Percentiles rank a stretch among this genome's conserved stretches.
Evolutionary conservation across 2,113 vertebrate species (phyloP).

Genomic region (Asarcornis scutulata): DNA sequence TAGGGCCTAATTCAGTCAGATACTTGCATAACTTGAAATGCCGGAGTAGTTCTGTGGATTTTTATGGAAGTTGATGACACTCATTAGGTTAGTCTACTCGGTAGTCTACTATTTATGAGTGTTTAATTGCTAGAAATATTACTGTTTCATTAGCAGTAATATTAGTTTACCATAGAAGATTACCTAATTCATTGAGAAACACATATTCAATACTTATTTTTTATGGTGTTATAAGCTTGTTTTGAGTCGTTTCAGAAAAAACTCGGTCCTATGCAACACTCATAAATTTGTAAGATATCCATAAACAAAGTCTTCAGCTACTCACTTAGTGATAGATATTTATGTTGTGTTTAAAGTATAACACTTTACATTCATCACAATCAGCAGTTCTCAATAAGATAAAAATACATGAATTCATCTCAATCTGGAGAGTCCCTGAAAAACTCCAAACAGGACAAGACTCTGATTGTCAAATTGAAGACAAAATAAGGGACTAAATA

Average conservation of each 20-base stretch:
- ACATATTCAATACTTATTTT: background rate
- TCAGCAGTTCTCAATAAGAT: background rate
- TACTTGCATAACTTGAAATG: background rate
- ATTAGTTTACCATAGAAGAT: background rate
- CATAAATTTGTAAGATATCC: background rate
- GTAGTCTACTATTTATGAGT: background rate
- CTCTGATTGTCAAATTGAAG: background rate
- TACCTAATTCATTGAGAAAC: background rate
- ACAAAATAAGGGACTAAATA: background rate
- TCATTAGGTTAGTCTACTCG: background rate
- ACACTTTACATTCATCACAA: background rate
- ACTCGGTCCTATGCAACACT: background rate
- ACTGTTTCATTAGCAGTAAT: background rate
- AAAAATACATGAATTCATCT: background rate
- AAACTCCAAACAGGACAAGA: background rate
- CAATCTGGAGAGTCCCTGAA: background rate
- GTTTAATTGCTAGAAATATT: background rate
- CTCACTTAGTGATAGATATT: background rate
- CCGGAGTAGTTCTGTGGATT: background rate
- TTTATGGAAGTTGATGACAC: background rate
- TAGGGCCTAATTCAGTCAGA: background rate
- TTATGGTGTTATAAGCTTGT: background rate
- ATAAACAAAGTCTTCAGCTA: background rate
- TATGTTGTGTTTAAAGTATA: background rate
- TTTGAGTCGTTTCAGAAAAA: background rate